Base-by-base conservation (phyloP, 2,888 invertebrate species). In the Drosophila greeni region DNA sequence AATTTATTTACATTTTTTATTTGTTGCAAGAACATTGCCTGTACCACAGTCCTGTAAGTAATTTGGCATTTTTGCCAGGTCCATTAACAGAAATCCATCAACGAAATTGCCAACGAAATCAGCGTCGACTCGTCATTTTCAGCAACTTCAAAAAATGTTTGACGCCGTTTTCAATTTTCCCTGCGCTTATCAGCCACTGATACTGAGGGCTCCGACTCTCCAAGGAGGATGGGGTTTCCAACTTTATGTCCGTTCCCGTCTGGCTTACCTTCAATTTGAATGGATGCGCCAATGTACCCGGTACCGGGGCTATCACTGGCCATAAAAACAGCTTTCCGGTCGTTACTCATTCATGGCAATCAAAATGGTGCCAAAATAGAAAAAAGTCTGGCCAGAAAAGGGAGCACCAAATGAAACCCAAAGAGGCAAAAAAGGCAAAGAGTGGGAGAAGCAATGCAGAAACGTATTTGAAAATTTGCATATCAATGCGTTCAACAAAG, bases 311-410 rank as follows among this genome's bases (percentile, higher is more conserved):
- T 86, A 85, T 87, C 87, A 81, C 70, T 78, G 77, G 85, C 75
- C 86, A 86, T 86, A 86, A 86, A 87, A 87, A 80, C 74, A 79
- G 75, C 86, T 85, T 87, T 86, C 86, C 86, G 86, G 81, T 86
- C 86, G 87, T 86, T 86, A 86, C 85, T 87, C 87, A 86, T 86
- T 82, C 84, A 84, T 84, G 73, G 76, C 79, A 79, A 83, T 85
- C 81, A 81, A 81, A 85, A 83, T 79, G 84, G 79, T 78, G 82
- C 76, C 83, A 74, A 79, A 79, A 81, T 74, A 77, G 74, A 66
- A 84, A 82, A 79, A 78, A 60, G 61, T 70, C 51, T 64, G 56
- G 64, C 64, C 52, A 69, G n/a, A 45, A 57, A 58, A 39, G 43
- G 49, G 37, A 61, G 24, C 49, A 42, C 37, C 42, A 37, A 43